Base-by-base conservation (phyloP, 1,140 invertebrate genomes). In the Colletes latitarsis region DNA sequence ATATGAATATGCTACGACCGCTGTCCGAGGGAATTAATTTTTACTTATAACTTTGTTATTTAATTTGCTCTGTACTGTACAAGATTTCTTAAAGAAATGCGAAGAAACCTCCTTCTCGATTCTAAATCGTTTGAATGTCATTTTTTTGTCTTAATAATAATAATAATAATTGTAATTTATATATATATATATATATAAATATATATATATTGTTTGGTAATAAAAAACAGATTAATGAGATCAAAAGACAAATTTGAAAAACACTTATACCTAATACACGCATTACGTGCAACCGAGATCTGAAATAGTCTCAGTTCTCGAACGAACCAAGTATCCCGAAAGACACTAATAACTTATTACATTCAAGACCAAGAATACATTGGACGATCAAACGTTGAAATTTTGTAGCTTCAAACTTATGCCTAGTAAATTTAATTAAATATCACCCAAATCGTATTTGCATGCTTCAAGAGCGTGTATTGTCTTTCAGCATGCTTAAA, bases 211-310 rank as follows among this genome's bases (percentile, higher is more conserved):
- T 79, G 76, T 80, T 83, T 58, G 57, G 73, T 80, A 86, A 75
- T 80, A 74, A 85, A 85, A 74, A 68, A 76, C 75, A 73, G 53
- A 73, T 72, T 77, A 83, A 86, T 86, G 84, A 86, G 81, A 86
- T 86, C 81, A 77, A 79, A 55, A 57, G 57, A 69, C 41, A 58
- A 72, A 86, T 82, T 86, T 83, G 78, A 72, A 63, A 83, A 86
- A 73, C 68, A 60, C 68, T 85, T 86, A 86, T 30, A 83, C 55
- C 83, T 85, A 82, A 76, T 53, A 12, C 53, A 57, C 73, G 19
- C 12, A 14, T 64, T 57, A 39, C 43, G 46, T 21, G 66, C 21
- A 43, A 21, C 12, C 69, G n/a, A 14, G 6, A 70, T n/a, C 60
- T 21, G 21, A 41, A 6, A 63, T 9, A n/a, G n/a, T 77, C 39